Evolutionary conservation across 30 jellyfish, hydroid and myxozoan species (phyloP).

Genomic region (Pseudorhiza aurosa): DNA sequence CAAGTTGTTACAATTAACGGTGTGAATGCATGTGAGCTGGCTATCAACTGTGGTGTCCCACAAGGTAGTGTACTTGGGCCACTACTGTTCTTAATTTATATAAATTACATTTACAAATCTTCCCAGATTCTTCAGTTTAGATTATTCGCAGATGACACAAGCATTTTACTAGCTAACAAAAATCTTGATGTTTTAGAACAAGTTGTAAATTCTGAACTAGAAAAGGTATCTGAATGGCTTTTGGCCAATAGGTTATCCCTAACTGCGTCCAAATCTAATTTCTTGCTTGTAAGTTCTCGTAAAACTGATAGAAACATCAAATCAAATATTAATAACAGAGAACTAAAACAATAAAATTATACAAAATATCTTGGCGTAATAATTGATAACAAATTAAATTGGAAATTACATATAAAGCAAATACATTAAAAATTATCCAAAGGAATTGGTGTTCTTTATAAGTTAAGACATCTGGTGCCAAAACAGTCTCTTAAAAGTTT

Average conservation of each 20-base stretch:
- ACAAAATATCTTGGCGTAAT: conserved; percentile 35
- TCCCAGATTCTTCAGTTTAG: conserved; percentile 28
- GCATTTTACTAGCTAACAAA: conserved; percentile 14
- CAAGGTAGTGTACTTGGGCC: conserved; percentile 69
- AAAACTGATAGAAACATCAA: conserved; percentile 7
- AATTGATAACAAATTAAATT: conserved; percentile 18
- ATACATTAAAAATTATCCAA: conserved; percentile 32
- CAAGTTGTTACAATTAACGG: conserved; percentile 12
- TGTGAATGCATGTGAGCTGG: not conserved
- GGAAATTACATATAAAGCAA: conserved; percentile 39
- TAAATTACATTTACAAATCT: conserved; percentile 37
- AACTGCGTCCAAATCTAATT: conserved; percentile 27
- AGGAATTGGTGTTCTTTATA: conserved; percentile 20
- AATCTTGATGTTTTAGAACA: conserved; percentile 8
- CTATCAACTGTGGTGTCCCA: conserved; percentile 43
- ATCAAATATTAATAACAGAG: not conserved
- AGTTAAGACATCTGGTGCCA: conserved; percentile 29
- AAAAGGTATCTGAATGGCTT: conserved; percentile 17
- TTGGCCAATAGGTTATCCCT: conserved; percentile 22
- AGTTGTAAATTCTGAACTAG: conserved; percentile 4
- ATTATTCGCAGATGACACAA: conserved; percentile 48
- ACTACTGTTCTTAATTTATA: conserved; percentile 30
- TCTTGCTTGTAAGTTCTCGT: not conserved
- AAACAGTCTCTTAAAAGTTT: conserved; percentile 6
- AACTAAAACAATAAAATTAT: conserved; percentile 24